Evolutionary conservation across 2,113 vertebrate genomes (phyloP).

Genomic region (Heteronetta atricapilla): DNA sequence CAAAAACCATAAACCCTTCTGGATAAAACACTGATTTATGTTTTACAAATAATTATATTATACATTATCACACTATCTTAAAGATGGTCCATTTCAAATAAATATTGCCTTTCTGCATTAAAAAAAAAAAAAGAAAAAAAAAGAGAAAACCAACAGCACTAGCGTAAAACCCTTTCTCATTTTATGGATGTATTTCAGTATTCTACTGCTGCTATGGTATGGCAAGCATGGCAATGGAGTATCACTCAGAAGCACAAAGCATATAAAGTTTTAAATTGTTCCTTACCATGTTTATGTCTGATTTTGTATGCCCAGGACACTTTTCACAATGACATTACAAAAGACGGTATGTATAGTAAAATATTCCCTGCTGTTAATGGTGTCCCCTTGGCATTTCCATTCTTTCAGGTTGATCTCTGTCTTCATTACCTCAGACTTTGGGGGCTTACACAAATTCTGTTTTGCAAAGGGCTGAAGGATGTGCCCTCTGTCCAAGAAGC

Average conservation of each 20-base stretch:
- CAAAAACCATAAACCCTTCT: not conserved
- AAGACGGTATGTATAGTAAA: not conserved
- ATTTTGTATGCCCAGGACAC: not conserved
- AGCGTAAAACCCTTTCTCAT: not conserved
- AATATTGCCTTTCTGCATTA: not conserved
- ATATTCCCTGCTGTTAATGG: not conserved
- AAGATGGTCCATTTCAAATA: not conserved
- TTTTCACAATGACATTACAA: not conserved
- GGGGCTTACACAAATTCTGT: not conserved
- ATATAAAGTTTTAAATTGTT: not conserved
- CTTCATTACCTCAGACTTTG: not conserved
- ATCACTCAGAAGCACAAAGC: not conserved
- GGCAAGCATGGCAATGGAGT: not conserved
- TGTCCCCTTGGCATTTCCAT: not conserved
- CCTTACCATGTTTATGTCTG: not conserved
- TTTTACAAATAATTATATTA: not conserved
- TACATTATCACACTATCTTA: not conserved
- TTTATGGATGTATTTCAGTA: not conserved
- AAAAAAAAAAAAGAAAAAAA: not conserved
- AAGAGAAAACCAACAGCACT: not conserved
- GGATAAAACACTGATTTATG: not conserved
- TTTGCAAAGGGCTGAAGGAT: not conserved
- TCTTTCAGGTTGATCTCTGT: not conserved
- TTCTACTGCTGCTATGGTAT: not conserved
- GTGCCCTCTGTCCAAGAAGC: not conserved